Conservation (phyloP, 2,113 vertebrate species). For the Rhizomys pruinosus region DNA sequence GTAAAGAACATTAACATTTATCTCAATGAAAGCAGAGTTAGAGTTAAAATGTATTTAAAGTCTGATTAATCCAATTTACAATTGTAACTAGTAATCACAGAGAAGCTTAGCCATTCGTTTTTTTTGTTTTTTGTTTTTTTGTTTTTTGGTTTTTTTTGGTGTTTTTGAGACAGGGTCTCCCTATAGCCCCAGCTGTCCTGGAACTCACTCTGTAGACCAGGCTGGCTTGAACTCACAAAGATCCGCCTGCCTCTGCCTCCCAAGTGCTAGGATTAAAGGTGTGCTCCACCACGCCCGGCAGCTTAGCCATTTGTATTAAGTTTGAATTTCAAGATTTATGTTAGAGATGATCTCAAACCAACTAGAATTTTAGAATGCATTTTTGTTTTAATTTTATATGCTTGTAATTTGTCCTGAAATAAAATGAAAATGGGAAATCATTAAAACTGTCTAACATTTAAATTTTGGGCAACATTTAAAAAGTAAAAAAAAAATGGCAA, state of each 20-base stretch:
- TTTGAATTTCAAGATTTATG: neutral
- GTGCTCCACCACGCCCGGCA: too few species aligned
- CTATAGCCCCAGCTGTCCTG: too few species aligned
- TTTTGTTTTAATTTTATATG: neutral
- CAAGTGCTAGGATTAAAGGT: too few species aligned
- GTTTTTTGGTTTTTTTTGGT: too few species aligned
- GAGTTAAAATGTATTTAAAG: neutral
- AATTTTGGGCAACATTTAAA: neutral
- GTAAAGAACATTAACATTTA: neutral
- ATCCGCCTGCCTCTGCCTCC: too few species aligned
- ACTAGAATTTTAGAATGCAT: neutral
- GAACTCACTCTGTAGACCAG: too few species aligned
- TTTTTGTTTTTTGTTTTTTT: too few species aligned
- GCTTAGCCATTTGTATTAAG: neutral
- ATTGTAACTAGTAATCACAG: neutral
- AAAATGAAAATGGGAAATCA: neutral
- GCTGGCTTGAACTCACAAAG: too few species aligned
- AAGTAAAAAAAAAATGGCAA: neutral
- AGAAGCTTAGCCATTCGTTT: neutral
- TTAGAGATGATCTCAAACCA: neutral
- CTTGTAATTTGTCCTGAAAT: neutral
- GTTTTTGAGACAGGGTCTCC: too few species aligned
- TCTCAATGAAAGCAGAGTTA: neutral
- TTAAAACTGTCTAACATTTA: neutral
- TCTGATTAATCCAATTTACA: neutral